These are phyloP conservation scores for Manis javanica DNA, from an alignment of 2,797 vertebrate genomes.

Conservation along the genomic window DNA sequence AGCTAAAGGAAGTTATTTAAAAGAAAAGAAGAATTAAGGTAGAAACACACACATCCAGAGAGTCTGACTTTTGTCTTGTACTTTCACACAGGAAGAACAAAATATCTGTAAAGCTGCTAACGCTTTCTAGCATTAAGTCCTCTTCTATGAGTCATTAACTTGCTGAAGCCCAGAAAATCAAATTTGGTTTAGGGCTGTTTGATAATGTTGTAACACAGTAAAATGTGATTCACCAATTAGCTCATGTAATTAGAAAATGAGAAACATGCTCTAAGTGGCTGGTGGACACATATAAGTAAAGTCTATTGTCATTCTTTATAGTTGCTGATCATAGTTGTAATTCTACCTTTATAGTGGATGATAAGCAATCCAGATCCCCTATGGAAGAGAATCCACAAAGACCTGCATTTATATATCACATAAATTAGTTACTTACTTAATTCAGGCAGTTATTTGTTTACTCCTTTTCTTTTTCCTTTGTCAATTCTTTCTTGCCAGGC, in stretches of 20 bases:
- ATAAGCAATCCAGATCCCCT: neutral
- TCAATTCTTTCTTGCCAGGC: neutral
- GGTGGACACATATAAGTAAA: neutral
- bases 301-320: neutral
- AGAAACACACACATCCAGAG: constrained; percentile 46
- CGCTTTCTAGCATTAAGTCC: constrained; percentile 58
- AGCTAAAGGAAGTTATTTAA: neutral
- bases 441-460: neutral
- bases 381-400: neutral
- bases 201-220: constrained; percentile 55
- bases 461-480: neutral
- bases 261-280: constrained; percentile 38
- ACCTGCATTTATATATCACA: neutral
- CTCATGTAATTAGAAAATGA: constrained; percentile 70
- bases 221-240: constrained; percentile 75
- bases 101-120: constrained; percentile 46
- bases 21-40: constrained; percentile 69
- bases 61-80: constrained; percentile 77
- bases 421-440: neutral
- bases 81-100: constrained; percentile 60
- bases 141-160: constrained; percentile 68
- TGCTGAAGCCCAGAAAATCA: constrained; percentile 70
- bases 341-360: neutral
- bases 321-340: neutral
- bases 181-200: constrained; percentile 62